These are phyloP conservation scores for Artemisiospiza belli DNA, from an alignment of 2,113 vertebrate species.

Conservation along the genomic window DNA sequence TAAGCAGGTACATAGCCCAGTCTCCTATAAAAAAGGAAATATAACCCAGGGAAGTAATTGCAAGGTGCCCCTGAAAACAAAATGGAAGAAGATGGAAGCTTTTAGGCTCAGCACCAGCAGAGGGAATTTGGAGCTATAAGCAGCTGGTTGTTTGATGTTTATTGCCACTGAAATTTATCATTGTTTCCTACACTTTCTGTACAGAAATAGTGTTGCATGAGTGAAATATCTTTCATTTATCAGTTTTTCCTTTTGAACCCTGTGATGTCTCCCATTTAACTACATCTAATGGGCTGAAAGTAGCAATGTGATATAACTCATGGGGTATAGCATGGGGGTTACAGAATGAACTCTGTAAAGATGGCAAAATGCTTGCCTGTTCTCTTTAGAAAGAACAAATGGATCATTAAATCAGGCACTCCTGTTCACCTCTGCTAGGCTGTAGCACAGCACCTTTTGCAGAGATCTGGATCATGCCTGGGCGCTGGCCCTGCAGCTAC, in stretches of 20 bases:
- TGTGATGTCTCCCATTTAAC: not conserved
- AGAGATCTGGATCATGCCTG: not conserved
- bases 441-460: not conserved
- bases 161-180: not conserved
- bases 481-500: rapidly evolving
- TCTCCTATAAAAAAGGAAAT: not conserved
- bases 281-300: not conserved
- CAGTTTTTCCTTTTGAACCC: not conserved
- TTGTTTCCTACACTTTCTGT: not conserved
- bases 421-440: not conserved
- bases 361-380: not conserved
- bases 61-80: not conserved
- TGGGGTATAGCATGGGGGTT: not conserved
- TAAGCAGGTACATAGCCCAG: not conserved
- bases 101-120: not conserved
- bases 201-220: not conserved
- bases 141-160: not conserved
- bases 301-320: rapidly evolving
- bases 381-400: not conserved
- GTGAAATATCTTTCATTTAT: not conserved
- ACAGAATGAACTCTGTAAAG: not conserved
- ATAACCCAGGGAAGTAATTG: not conserved
- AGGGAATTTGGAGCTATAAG: not conserved
- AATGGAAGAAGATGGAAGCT: not conserved
- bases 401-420: not conserved